These are phyloP conservation scores for Argyra leucocephala DNA, from an alignment of 2,888 invertebrate genomes.

Conservation along the genomic window DNA sequence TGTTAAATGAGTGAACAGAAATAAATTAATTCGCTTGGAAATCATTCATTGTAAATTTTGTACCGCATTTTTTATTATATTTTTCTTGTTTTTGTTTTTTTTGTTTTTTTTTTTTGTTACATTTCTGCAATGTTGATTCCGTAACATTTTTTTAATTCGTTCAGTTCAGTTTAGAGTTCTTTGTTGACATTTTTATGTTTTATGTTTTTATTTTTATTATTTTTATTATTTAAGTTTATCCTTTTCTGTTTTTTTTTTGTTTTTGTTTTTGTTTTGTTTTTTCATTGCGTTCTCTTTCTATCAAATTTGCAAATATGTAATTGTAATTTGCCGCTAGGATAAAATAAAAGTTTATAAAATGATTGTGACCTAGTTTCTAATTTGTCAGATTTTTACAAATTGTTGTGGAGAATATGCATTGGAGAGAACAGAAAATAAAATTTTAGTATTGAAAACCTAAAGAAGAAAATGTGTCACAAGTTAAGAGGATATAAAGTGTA, in stretches of 20 bases:
- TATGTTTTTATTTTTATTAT: too few species aligned
- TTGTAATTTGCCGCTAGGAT: not conserved
- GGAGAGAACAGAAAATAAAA: too few species aligned
- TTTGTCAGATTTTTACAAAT: not conserved
- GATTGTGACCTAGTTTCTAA: not conserved
- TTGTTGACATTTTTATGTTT: too few species aligned
- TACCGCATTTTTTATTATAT: not conserved
- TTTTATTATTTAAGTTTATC: not conserved
- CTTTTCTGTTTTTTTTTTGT: not conserved
- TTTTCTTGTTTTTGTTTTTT: not conserved
- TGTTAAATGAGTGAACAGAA: constrained; percentile 18
- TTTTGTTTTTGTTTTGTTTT: not conserved
- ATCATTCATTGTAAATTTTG: not conserved
- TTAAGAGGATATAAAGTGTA: too few species aligned
- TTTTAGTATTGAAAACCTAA: too few species aligned
- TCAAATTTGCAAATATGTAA: not conserved
- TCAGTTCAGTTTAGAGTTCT: not conserved
- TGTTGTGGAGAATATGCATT: not conserved
- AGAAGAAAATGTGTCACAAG: too few species aligned
- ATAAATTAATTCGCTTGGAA: constrained; percentile 10
- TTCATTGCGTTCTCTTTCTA: too few species aligned
- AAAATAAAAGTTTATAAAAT: not conserved
- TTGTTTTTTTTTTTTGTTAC: not conserved
- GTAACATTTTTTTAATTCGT: not conserved
- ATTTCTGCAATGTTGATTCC: not conserved